These are phyloP conservation scores for Oreochromis niloticus DNA, from an alignment of 2,113 vertebrate species.

Conservation along the genomic window DNA sequence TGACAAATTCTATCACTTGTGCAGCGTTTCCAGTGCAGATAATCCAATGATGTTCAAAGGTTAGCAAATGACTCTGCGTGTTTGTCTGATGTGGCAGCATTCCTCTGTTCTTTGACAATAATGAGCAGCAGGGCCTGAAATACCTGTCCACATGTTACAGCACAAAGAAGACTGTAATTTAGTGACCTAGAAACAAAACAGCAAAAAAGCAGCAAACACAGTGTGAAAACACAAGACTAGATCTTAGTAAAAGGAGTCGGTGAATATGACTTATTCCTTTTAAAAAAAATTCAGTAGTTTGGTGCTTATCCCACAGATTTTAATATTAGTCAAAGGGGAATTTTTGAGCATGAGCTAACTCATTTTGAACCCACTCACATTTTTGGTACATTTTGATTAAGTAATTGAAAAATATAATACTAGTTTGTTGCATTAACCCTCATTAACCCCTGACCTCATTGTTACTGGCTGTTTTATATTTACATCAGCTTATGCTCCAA, in stretches of 20 bases:
- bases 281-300: neutral
- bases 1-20: neutral
- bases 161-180: neutral
- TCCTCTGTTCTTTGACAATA: neutral
- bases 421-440: neutral
- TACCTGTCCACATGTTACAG: neutral
- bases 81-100: neutral
- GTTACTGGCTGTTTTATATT: neutral
- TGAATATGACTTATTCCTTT: neutral
- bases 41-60: neutral
- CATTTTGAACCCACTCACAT: neutral
- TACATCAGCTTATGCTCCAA: neutral
- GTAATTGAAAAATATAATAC: neutral
- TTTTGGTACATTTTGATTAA: neutral
- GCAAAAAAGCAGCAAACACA: neutral
- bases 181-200: neutral
- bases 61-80: neutral
- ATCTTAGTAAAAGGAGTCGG: neutral
- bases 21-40: neutral
- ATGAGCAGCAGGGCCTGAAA: neutral
- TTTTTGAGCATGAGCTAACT: neutral
- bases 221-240: neutral
- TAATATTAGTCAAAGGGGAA: neutral
- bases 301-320: neutral
- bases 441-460: neutral